A percentile compares a stretch with the other conserved stretches of the same genome.
phyloP scores from a whole-genome alignment of 2,888 invertebrate genomes.

The Synanthedon andrenaeformis region DNA sequence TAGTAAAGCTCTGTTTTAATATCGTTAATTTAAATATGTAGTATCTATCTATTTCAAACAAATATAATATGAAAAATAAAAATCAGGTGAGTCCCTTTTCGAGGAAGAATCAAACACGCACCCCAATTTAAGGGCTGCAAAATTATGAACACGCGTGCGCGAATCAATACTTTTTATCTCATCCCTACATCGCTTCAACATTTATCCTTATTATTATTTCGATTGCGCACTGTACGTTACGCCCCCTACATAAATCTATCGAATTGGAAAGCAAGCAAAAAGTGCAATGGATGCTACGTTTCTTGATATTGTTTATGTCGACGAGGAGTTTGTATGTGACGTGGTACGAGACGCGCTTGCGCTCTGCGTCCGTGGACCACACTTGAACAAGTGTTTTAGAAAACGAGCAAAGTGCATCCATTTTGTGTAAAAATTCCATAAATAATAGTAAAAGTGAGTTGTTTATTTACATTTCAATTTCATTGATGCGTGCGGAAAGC shows the following conservation, averaged over 20 bases:
- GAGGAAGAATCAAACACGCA: slow-evolving; percentile 1
- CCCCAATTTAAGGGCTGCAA: slow-evolving; percentile 26
- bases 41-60: too few species aligned
- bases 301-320: not conserved
- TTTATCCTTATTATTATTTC: not conserved
- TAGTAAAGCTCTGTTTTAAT: too few species aligned
- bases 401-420: slow-evolving; percentile 45
- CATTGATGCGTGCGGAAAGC: too few species aligned
- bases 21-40: too few species aligned
- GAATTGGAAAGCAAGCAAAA: slow-evolving; percentile 1
- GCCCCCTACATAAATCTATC: too few species aligned
- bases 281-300: slow-evolving; percentile 20
- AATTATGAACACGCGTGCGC: slow-evolving; percentile 51
- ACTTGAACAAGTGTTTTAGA: slow-evolving; percentile 47
- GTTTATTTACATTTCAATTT: slow-evolving; percentile 4
- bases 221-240: too few species aligned
- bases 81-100: not conserved
- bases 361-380: slow-evolving; percentile 55
- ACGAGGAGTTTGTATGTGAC: slow-evolving; percentile 21
- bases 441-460: slow-evolving; percentile 45
- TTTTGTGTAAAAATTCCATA: slow-evolving; percentile 34
- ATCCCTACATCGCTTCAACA: slow-evolving; percentile 15
- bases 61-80: too few species aligned
- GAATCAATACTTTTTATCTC: slow-evolving; percentile 45
- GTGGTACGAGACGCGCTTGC: slow-evolving; percentile 46